Base-by-base conservation (phyloP, 2,888 invertebrate species). In the Agonopterix arenella region DNA sequence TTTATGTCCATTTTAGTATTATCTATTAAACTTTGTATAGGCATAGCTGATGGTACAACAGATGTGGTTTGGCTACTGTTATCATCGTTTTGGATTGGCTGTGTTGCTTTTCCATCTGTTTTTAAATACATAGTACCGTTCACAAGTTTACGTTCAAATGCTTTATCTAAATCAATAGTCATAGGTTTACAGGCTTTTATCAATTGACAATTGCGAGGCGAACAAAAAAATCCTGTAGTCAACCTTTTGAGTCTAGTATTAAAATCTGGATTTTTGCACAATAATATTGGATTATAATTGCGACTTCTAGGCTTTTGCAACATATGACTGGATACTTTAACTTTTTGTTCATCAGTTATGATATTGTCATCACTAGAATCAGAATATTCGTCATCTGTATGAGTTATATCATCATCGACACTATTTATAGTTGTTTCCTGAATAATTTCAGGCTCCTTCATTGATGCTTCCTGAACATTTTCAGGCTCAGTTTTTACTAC, bases 191-290 rank as follows among this genome's bases (percentile, higher is more conserved):
- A 80, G 36, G 66, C 59, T 58, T 75, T 80, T 1, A 85, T 62
- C 2, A 78, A 62, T 28, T 52, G 53, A n/a, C 80, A 66, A 56
- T 88, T 88, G 11, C 77, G 68, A 11, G 65, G 62, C 0, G 67
- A 75, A 56, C 68, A 74, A 41, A 80, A 73, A 56, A 89, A 89
- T 1, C 84, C 77, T 4, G 68, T 67, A 0, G 71, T 73, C 42
- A 89, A 57, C 48, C 85, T 66, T 61, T 80, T 84, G 8, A 89
- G 59, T 36, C 80, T 65, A 4, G 82, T 84, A 54, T 88, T 89
- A 48, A 88, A 89, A 59, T 89, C 88, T 1, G 88, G 88, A 64
- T 89, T 89, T 62, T 84, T 86, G 52, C 84, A 84, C 4, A 89
- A 49, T 38, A 77, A 68, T 60, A 84, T 77, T 0, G 81, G 78